phyloP scores from a whole-genome alignment of 2,113 vertebrate genomes.

The Zosterops hypoxanthus region DNA sequence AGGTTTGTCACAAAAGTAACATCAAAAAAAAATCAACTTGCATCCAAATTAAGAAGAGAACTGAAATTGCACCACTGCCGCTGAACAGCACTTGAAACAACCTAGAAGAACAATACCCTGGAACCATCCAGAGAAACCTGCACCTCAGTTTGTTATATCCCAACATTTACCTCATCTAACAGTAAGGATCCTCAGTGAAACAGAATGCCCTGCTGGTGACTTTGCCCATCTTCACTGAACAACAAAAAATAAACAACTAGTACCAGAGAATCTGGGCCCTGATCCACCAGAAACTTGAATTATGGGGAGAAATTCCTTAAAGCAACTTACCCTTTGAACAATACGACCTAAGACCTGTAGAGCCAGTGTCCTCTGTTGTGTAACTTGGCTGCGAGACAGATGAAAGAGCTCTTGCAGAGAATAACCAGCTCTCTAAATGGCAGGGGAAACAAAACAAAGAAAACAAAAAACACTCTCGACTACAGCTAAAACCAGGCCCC shows the following conservation, averaged over 20 bases:
- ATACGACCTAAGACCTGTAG: slow-evolving; percentile 87
- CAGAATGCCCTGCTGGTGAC: neutral
- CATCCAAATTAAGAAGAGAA: neutral
- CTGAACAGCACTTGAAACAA: neutral
- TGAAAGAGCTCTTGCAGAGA: slow-evolving; percentile 96
- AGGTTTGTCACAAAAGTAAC: neutral
- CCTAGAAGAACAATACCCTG: neutral
- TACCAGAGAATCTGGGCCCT: neutral
- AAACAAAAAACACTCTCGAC: neutral
- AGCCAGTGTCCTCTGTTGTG: slow-evolving; percentile 89
- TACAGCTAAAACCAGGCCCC: neutral
- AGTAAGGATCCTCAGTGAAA: neutral
- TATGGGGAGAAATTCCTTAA: neutral
- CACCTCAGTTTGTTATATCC: neutral
- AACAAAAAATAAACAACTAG: neutral
- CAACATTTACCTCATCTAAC: neutral
- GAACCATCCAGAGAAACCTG: neutral
- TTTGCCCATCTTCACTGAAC: neutral
- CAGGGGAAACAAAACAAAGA: neutral
- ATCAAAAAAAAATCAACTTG: neutral
- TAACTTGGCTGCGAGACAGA: slow-evolving; percentile 91
- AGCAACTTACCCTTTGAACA: slow-evolving; percentile 85
- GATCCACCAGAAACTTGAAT: neutral
- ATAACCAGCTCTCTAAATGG: slow-evolving; percentile 89
- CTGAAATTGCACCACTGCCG: neutral